Evolutionary conservation across 2,888 invertebrate genomes (phyloP).

Genomic region (Ariolimax columbianus): DNA sequence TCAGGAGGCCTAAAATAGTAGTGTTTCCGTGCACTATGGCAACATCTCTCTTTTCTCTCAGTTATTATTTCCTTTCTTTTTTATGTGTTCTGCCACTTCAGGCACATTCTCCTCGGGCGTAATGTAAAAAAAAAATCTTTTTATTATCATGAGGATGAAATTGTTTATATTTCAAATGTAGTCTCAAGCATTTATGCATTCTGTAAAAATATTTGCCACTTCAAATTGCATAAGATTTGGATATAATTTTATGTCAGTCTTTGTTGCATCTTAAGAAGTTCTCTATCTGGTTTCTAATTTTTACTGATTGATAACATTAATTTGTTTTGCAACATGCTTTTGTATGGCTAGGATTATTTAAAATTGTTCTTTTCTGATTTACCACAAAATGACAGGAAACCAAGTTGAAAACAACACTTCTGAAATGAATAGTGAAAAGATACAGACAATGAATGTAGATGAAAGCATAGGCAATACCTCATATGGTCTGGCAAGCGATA

Average conservation of each 20-base stretch:
- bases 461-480: background rate
- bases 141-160: too few species aligned
- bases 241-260: background rate
- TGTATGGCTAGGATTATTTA: background rate
- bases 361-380: background rate
- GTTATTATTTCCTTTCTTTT: too few species aligned
- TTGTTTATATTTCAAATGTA: too few species aligned
- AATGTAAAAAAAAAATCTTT: too few species aligned
- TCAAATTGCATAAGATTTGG: too few species aligned
- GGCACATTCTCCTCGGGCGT: too few species aligned
- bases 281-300: background rate
- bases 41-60: too few species aligned
- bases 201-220: too few species aligned
- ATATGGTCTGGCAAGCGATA: background rate
- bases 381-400: background rate
- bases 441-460: background rate
- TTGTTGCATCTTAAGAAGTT: background rate
- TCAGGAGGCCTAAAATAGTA: too few species aligned
- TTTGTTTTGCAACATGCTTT: background rate
- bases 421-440: background rate
- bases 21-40: too few species aligned
- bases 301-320: background rate
- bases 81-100: too few species aligned
- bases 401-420: slow-evolving; percentile 1
- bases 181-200: too few species aligned